Evolutionary conservation across 1,140 invertebrate genomes (phyloP), one percentile per base, ranked within the genome.

Genomic region (Zaprionus davidi): DNA sequence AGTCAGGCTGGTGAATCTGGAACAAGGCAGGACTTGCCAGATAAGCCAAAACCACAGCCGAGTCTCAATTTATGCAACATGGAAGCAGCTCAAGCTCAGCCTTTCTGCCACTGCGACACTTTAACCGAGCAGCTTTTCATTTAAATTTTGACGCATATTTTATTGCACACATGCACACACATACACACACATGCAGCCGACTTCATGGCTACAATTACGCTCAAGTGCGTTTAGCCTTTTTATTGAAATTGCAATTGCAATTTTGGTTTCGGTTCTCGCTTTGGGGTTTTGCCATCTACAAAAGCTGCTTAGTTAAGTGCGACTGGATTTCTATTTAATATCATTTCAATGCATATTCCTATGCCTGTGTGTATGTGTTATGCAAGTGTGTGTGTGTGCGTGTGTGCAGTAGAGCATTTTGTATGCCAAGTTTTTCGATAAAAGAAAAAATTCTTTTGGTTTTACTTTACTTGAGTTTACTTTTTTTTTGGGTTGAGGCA

Each of bases 81-180:
- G 41, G 38, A 46, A 38, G 20, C 44, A 46, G 46, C 26, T 59
- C 49, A 53, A 6, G 5, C 26, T 28, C 3, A 26, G 9, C 15
- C n/a, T n/a, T 3, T 13, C 24, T 59, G 49, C 20, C 28, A 17
- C 46, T 71, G 73, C 36, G 20, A 55, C 44, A 59, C 64, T 77
- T 77, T 74, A 73, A 68, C 31, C 49, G 44, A 41, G 38, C 20
- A 60, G 55, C 38, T 62, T 87, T 88, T 83, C 77, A 88, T 88
- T 87, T 87, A 83, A 87, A 88, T 88, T 88, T 77, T 81, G 77
- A 70, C 51, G 77, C 84, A 83, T 83, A 87, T 87, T 80, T 87
- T 87, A 82, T 87, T 71, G 72, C 62, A 71, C 55, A 66, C 55
- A 60, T 11, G 31, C 44, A 65, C 26, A 44, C 5, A 68, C 28